A percentile compares a stretch with the other conserved stretches of the same genome.
phyloP scores from a whole-genome alignment of 2,888 invertebrate genomes.

The Synergus itoensis region DNA sequence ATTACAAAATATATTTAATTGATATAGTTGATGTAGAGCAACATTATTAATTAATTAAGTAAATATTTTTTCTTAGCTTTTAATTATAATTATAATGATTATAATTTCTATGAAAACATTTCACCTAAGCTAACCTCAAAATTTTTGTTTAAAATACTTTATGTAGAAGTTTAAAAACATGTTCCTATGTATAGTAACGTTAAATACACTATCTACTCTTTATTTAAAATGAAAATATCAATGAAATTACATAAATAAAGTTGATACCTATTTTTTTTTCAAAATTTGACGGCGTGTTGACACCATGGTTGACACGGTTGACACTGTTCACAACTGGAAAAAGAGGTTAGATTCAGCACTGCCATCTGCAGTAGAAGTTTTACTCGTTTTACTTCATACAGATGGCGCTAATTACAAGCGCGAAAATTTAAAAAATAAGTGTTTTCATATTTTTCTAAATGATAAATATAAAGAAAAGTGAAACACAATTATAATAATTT shows the following conservation, averaged over 20 bases:
- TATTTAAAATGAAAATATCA: neutral
- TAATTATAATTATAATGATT: neutral
- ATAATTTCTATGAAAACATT: neutral
- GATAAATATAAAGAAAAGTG: neutral
- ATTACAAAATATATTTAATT: too few species aligned
- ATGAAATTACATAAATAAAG: neutral
- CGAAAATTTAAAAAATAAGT: neutral
- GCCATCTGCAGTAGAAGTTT: neutral
- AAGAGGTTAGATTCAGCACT: neutral
- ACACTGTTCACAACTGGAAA: neutral
- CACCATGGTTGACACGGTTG: too few species aligned
- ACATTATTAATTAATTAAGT: too few species aligned
- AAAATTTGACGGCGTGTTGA: neutral
- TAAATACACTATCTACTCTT: neutral
- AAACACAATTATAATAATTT: too few species aligned
- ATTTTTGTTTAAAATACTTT: neutral
- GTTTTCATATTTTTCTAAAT: neutral
- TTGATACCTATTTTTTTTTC: neutral
- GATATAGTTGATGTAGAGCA: too few species aligned
- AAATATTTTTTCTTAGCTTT: too few species aligned
- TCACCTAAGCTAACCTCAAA: neutral
- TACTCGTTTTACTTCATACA: neutral
- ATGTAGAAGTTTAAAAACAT: neutral
- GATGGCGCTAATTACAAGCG: neutral
- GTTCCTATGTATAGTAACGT: neutral